phyloP scores from a whole-genome alignment of 2,888 invertebrate species.

The Tribolium freemani region DNA sequence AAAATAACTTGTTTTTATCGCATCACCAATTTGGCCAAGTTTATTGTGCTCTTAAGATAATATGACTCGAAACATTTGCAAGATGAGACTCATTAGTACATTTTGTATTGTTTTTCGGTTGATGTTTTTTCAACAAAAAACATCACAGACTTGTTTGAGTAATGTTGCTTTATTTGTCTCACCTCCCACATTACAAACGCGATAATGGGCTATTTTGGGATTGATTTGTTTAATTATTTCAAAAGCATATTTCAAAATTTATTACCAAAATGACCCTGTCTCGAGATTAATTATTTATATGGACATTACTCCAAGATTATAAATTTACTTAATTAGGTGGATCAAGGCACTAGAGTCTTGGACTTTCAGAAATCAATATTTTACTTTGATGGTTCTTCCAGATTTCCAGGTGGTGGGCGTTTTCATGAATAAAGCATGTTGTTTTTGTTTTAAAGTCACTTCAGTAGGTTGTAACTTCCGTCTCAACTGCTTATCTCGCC shows the following conservation, averaged over 20 bases:
- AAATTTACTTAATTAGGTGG: too few relatives aligned
- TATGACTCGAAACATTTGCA: conserved; percentile 6
- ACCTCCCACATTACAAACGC: not conserved
- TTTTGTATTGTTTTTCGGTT: not conserved
- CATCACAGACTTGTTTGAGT: not conserved
- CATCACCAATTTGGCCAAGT: conserved; percentile 15
- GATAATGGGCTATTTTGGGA: not conserved
- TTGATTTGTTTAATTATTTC: not conserved
- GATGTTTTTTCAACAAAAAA: not conserved
- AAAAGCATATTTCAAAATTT: not conserved
- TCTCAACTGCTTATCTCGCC: not conserved
- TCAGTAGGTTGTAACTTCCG: not conserved
- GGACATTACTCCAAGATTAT: too few relatives aligned
- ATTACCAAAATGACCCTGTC: not conserved
- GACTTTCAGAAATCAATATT: not conserved
- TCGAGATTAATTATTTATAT: not conserved
- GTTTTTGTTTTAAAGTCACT: not conserved
- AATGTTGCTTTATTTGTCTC: not conserved
- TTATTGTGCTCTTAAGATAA: conserved; percentile 11
- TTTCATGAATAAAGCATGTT: not conserved
- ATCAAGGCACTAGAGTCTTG: too few relatives aligned
- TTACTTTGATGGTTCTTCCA: not conserved
- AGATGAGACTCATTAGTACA: not conserved
- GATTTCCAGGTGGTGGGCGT: not conserved
- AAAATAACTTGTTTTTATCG: conserved; percentile 29